Evolutionary conservation across 2,113 vertebrate genomes (phyloP).

Genomic region (Hippocampus zosterae): DNA sequence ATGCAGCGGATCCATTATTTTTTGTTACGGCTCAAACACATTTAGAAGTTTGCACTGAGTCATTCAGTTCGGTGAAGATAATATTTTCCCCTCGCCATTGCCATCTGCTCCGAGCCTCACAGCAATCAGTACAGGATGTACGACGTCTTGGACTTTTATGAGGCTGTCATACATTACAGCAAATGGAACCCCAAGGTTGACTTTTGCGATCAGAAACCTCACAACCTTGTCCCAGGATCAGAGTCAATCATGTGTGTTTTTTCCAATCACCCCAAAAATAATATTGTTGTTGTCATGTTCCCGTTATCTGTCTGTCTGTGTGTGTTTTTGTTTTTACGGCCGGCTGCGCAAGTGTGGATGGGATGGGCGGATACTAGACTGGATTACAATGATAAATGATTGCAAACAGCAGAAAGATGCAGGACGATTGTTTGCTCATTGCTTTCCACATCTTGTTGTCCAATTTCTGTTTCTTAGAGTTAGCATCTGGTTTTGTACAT

Average conservation of each 20-base stretch:
- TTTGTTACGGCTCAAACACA: conserved; percentile 46
- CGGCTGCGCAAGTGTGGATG: too few species aligned
- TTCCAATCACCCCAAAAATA: not conserved
- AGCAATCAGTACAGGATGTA: conserved; percentile 45
- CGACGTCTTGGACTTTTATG: conserved; percentile 24
- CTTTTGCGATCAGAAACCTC: not conserved
- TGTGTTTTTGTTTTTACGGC: too few species aligned
- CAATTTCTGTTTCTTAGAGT: too few species aligned
- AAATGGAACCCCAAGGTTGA: conserved; percentile 3
- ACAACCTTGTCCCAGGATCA: not conserved
- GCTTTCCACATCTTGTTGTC: too few species aligned
- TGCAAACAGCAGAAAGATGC: too few species aligned
- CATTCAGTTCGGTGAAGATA: conserved; percentile 51
- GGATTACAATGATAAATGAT: too few species aligned
- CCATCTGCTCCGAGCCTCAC: conserved; percentile 35
- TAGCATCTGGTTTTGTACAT: too few species aligned
- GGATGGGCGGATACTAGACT: too few species aligned
- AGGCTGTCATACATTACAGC: conserved; percentile 13
- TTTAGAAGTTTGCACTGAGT: conserved; percentile 51
- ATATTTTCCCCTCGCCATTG: conserved; percentile 27
- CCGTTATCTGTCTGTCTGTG: too few species aligned
- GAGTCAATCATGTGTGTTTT: not conserved
- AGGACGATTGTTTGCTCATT: too few species aligned
- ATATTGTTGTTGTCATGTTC: too few species aligned
- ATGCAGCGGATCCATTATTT: conserved; percentile 51